Evolutionary conservation across 2,888 invertebrate species (phyloP).

Genomic region (Pimpla rufipes): DNA sequence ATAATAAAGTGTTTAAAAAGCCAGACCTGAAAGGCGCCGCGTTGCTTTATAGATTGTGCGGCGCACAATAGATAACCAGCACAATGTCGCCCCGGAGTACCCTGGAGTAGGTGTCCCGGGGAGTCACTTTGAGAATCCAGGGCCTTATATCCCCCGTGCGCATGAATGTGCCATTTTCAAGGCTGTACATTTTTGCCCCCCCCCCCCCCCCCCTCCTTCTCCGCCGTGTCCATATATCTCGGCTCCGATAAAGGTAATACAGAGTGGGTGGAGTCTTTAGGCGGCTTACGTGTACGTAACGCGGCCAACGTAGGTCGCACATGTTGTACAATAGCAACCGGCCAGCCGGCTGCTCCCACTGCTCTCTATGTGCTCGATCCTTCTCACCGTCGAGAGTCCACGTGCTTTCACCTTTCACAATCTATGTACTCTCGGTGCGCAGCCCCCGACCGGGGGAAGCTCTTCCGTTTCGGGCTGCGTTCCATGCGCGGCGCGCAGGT

Average conservation of each 20-base stretch:
- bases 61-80: slow-evolving; percentile 68
- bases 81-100: slow-evolving; percentile 16
- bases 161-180: slow-evolving; percentile 75
- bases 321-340: slow-evolving; percentile 55
- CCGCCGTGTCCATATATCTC: slow-evolving; percentile 73
- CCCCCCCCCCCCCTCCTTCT: slow-evolving; percentile 8
- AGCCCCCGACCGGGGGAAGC: slow-evolving; percentile 14
- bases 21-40: neutral
- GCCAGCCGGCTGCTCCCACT: slow-evolving; percentile 36
- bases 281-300: slow-evolving; percentile 48
- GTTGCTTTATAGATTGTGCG: slow-evolving; percentile 4
- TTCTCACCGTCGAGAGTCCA: slow-evolving; percentile 47
- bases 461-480: slow-evolving; percentile 3
- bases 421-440: slow-evolving; percentile 25
- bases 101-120: slow-evolving; percentile 13
- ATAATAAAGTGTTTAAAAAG: neutral
- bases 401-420: slow-evolving; percentile 51
- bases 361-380: slow-evolving; percentile 58
- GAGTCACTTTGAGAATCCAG: slow-evolving; percentile 23
- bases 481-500: neutral
- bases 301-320: neutral
- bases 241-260: slow-evolving; percentile 65
- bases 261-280: slow-evolving; percentile 61
- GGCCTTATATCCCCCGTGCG: slow-evolving; percentile 36
- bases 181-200: slow-evolving; percentile 67